Conservation (phyloP, 2,113 vertebrate species). For the Rhynchopsitta pachyrhyncha region DNA sequence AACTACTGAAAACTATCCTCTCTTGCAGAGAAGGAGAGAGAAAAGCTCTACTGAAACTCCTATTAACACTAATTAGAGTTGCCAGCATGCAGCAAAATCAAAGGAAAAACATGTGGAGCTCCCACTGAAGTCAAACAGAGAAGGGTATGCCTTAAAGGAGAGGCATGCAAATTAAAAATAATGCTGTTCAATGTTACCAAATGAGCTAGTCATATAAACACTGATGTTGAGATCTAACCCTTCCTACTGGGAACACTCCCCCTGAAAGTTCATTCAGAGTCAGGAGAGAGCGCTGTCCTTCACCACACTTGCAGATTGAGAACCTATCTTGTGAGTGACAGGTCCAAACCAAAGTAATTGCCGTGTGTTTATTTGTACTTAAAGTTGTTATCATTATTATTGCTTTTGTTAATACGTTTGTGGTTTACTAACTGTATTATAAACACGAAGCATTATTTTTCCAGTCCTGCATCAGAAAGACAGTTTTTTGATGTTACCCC, state of each 20-base stretch:
- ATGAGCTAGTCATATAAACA: not conserved
- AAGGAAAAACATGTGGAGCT: slow-evolving; percentile 33
- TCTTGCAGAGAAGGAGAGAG: not conserved
- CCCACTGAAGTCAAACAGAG: not conserved
- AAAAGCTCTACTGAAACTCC: slow-evolving; percentile 1
- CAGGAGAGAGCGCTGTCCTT: not conserved
- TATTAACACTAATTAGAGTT: slow-evolving; percentile 36
- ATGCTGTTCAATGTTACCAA: not conserved
- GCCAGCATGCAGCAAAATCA: slow-evolving; percentile 26
- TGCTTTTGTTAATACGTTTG: not conserved
- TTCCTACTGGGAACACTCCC: not conserved
- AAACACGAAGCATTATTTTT: not conserved
- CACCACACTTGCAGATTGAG: not conserved
- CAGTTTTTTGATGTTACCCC: not conserved
- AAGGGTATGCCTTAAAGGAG: slow-evolving; percentile 20
- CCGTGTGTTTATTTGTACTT: not conserved
- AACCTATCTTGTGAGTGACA: not conserved
- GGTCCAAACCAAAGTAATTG: not conserved
- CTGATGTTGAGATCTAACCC: not conserved
- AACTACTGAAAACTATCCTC: not conserved
- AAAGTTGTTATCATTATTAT: not conserved
- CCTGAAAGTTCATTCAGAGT: not conserved
- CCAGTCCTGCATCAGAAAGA: not conserved
- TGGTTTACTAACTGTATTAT: not conserved
- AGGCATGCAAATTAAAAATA: slow-evolving; percentile 38